These are phyloP conservation scores for Rhabdomys pumilio DNA, from an alignment of 2,797 vertebrate species.

Conservation along the genomic window DNA sequence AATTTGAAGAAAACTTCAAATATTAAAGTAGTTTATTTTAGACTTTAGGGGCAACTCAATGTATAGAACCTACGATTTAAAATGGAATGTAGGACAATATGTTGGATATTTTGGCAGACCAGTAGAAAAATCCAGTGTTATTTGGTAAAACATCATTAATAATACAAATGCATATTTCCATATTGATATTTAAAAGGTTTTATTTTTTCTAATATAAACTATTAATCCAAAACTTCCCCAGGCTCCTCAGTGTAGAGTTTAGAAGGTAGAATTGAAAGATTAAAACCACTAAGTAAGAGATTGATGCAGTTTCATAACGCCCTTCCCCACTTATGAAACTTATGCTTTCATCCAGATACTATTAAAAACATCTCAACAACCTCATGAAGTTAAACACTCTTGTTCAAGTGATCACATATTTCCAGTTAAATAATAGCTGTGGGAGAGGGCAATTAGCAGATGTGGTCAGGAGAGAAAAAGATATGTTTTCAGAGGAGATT, in stretches of 20 bases:
- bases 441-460: slow-evolving; percentile 88
- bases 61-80: slow-evolving; percentile 38
- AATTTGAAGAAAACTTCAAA: not conserved
- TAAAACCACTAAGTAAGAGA: not conserved
- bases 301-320: not conserved
- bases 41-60: not conserved
- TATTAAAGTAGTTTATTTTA: not conserved
- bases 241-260: not conserved
- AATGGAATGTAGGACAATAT: not conserved
- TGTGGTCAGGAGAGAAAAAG: slow-evolving; percentile 84
- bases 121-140: not conserved
- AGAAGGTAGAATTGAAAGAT: not conserved
- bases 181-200: not conserved
- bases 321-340: not conserved
- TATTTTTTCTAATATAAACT: slow-evolving; percentile 43
- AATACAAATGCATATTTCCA: not conserved
- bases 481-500: slow-evolving; percentile 87
- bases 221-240: slow-evolving; percentile 18
- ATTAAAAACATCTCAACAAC: slow-evolving; percentile 72
- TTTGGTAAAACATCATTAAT: not conserved
- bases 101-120: not conserved
- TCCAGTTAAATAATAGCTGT: slow-evolving; percentile 86
- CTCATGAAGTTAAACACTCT: slow-evolving; percentile 81
- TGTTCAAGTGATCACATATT: slow-evolving; percentile 80
- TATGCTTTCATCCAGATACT: slow-evolving; percentile 67